Evolutionary conservation across 2,888 invertebrate species (phyloP).

Genomic region (Phyto melanocephala): DNA sequence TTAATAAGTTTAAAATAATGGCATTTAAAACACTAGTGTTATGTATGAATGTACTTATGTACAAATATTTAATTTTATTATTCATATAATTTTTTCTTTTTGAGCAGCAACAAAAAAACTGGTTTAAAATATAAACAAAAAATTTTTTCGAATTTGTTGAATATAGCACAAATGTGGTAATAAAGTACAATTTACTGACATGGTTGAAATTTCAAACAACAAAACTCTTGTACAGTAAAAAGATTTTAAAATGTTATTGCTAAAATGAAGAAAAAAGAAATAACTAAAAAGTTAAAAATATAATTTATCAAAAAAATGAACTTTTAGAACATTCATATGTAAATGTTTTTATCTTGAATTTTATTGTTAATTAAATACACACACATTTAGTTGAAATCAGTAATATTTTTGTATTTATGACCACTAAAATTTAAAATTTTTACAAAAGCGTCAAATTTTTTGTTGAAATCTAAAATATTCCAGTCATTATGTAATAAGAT

Average conservation of each 20-base stretch:
- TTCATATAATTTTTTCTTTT: neutral
- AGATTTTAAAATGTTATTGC: neutral
- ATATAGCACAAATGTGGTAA: slow-evolving; percentile 4
- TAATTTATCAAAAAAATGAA: neutral
- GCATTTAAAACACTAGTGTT: neutral
- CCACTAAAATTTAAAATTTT: too few relatives aligned
- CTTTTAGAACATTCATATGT: too few relatives aligned
- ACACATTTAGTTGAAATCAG: too few relatives aligned
- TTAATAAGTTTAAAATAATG: neutral
- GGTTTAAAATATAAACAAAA: slow-evolving; percentile 2
- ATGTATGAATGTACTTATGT: too few relatives aligned
- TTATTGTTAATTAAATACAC: too few relatives aligned
- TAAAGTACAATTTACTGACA: neutral
- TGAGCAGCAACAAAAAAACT: neutral
- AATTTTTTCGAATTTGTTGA: slow-evolving; percentile 3
- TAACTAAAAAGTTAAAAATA: neutral
- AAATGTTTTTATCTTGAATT: too few relatives aligned
- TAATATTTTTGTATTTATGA: too few relatives aligned
- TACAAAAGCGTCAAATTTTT: too few relatives aligned
- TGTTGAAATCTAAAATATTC: too few relatives aligned
- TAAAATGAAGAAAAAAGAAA: neutral
- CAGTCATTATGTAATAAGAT: too few relatives aligned
- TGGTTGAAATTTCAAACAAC: neutral
- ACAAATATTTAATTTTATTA: too few relatives aligned
- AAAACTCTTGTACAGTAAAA: too few relatives aligned